Base-by-base conservation (phyloP, 2,113 vertebrate species). In the Gymnocephalus cernua region DNA sequence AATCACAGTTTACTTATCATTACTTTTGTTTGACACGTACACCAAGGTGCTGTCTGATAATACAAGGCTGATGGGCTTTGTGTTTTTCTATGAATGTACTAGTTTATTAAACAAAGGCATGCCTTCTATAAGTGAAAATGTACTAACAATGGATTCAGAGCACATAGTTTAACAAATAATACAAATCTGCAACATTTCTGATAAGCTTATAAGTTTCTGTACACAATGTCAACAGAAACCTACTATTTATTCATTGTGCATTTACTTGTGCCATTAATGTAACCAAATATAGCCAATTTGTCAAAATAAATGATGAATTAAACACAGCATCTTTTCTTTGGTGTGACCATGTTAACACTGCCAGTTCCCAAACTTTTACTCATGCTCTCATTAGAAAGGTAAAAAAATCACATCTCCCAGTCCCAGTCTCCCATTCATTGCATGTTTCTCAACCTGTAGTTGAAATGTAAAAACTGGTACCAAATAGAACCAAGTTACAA, bases 51-150 rank as follows among this genome's bases (percentile, higher is more conserved):
- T 62, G 38, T 27, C 12, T 5, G 12, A 69, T 25, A 63, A 56
- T n/a, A 62, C 4, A 48, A 50, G n/a, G 14, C 51, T 29, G 77
- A 57, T 79, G 72, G 41, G 51, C 58, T 70, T 76, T 71, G 15
- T 63, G 62, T 14, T 56, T 41, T 18, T 21, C 12, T 56, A 23
- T 61, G 29, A 16, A 38, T 27, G 29, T 23, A 19, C 6, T 4
- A 21, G 9, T 29, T 72, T 59, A 45, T 70, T 15, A 38, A 68
- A 51, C 41, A 74, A 74, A 65, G 45, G 7, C 35, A 47, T 47
- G 48, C 35, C 25, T 47, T 29, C 23, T 10, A 19, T 21, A 9
- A 51, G 53, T 15, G 1, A 4, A 6, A 12, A 18, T 53, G 15
- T 50, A 6, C 3, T 2, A 25, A 61, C 27, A n/a, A 3, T 25